Percentiles rank a stretch among this genome's conserved stretches.
These are phyloP conservation scores for Gymnoscopelus microlampas DNA, from an alignment of 2,797 vertebrate species.

Conservation along the genomic window DNA sequence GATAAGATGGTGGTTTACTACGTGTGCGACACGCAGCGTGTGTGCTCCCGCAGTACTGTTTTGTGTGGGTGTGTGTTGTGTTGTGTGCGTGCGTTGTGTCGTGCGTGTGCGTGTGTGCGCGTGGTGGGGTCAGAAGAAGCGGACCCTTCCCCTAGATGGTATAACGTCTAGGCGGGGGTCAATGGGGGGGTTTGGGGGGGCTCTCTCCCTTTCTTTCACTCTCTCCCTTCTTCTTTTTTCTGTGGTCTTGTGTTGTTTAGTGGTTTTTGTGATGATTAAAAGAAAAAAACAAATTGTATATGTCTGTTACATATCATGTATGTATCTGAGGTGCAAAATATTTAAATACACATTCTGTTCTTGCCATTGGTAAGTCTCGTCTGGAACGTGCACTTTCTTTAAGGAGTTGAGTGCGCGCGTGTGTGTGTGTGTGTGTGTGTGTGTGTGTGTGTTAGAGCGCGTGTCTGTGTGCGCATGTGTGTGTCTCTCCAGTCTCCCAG, in stretches of 20 bases:
- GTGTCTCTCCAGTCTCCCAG: no score
- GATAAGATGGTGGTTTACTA: no score
- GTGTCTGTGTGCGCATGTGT: no score
- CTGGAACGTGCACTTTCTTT: conserved; percentile 67
- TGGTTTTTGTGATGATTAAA: conserved; percentile 85
- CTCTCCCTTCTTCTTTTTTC: conserved; percentile 70
- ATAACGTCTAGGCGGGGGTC: conserved; percentile 56
- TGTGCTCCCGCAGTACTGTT: conserved; percentile 15
- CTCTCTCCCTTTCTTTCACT: conserved; percentile 43
- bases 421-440: no score
- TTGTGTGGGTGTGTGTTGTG: conserved; percentile 11
- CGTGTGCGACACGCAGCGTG: no score
- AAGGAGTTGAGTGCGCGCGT: conserved; percentile 10
- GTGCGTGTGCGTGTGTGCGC: conserved; percentile 34
- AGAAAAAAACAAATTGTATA: conserved; percentile 78
- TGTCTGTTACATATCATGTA: conserved; percentile 90
- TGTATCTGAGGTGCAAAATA: conserved; percentile 89
- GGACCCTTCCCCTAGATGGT: conserved; percentile 75
- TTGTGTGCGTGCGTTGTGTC: not conserved
- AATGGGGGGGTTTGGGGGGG: conserved; percentile 61
- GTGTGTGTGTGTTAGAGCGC: no score
- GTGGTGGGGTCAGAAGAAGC: conserved; percentile 74
- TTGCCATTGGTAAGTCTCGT: conserved; percentile 84
- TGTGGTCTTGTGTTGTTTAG: conserved; percentile 88
- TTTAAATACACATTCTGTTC: conserved; percentile 91